A percentile compares a stretch with the other conserved stretches of the same genome.
These are phyloP conservation scores for Drosophila pseudoobscura DNA, from an alignment of 1,140 invertebrate species.

Conservation along the genomic window DNA sequence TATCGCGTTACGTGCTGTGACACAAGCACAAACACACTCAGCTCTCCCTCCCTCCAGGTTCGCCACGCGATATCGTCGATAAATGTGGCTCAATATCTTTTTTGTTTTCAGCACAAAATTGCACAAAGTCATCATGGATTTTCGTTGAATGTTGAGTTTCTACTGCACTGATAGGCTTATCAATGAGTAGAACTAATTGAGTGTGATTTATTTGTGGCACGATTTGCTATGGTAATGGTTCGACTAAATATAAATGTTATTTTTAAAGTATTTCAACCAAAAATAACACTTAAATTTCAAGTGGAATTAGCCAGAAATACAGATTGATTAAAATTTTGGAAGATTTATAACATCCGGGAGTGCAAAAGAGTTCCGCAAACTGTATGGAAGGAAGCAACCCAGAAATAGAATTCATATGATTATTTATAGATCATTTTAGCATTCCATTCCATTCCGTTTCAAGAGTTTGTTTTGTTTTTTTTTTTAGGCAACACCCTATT, in stretches of 20 bases:
- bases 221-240: background rate
- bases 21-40: conserved; percentile 44
- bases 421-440: background rate
- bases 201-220: conserved; percentile 36
- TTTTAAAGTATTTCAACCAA: conserved; percentile 24
- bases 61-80: conserved; percentile 46
- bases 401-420: background rate
- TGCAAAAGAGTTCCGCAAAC: no score
- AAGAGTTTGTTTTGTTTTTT: conserved; percentile 12
- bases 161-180: conserved; percentile 37
- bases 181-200: conserved; percentile 27
- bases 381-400: no score
- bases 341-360: no score
- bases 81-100: conserved; percentile 66
- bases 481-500: conserved; percentile 13
- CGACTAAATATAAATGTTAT: conserved; percentile 11
- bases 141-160: conserved; percentile 22
- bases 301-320: no score
- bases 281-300: no score
- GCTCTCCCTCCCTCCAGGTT: background rate
- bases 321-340: no score
- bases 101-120: conserved; percentile 29
- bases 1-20: conserved; percentile 71
- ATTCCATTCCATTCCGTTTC: background rate
- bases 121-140: conserved; percentile 48